Evolutionary conservation across 2,888 invertebrate genomes (phyloP).

Genomic region (Nephrotoma guestfalica): DNA sequence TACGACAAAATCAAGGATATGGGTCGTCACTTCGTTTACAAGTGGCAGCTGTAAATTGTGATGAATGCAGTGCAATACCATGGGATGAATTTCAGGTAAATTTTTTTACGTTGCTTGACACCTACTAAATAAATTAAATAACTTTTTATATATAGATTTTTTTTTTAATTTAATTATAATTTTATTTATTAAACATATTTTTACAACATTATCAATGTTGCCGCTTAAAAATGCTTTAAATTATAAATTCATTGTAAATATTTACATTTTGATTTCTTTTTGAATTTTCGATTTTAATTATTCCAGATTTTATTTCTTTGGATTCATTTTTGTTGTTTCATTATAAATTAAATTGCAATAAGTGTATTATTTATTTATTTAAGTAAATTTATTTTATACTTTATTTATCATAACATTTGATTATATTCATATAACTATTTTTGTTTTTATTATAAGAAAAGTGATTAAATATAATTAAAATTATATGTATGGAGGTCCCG

Average conservation of each 20-base stretch:
- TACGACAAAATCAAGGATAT: constrained; percentile 54
- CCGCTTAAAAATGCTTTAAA: not conserved
- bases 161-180: constrained; percentile 15
- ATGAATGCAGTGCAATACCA: constrained; percentile 76
- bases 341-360: not conserved
- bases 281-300: not conserved
- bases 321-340: not conserved
- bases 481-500: not conserved
- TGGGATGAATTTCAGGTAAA: constrained; percentile 90
- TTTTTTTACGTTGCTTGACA: constrained; percentile 7
- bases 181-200: constrained; percentile 7
- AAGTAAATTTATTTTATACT: not conserved
- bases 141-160: not conserved
- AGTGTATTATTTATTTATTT: not conserved
- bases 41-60: constrained; percentile 54
- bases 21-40: constrained; percentile 52
- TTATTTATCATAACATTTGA: not conserved
- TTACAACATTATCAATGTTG: constrained; percentile 1
- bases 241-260: not conserved
- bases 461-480: not conserved
- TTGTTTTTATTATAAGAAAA: not conserved
- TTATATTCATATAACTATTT: not conserved
- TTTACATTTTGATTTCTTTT: not conserved
- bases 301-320: not conserved
- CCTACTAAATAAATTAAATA: constrained; percentile 6